A percentile compares a stretch with the other conserved stretches of the same genome.
These are phyloP conservation scores for Conistra vaccinii DNA, from an alignment of 2,888 invertebrate species.

Conservation along the genomic window DNA sequence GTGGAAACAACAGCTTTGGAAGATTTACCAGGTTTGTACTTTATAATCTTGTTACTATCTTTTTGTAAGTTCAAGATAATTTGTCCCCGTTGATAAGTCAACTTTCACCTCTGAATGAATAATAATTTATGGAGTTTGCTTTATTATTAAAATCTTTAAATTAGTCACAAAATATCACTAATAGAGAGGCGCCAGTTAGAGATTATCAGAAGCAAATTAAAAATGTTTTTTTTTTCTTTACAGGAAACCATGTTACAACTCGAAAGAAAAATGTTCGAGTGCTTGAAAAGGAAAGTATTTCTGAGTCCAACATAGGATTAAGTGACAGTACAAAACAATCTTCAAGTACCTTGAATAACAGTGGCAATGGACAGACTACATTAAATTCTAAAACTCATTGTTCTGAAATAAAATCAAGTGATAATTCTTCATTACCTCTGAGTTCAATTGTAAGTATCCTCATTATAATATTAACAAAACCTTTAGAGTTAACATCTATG, in stretches of 20 bases:
- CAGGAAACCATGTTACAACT: slow-evolving; percentile 73
- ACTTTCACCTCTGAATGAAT: slow-evolving; percentile 11
- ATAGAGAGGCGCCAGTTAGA: background rate
- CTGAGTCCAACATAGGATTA: slow-evolving; percentile 52
- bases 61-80: background rate
- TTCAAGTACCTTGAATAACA: slow-evolving; percentile 33
- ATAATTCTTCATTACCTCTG: slow-evolving; percentile 58
- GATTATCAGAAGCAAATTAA: background rate
- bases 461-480: slow-evolving; percentile 14
- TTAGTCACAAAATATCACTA: background rate
- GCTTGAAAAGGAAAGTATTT: slow-evolving; percentile 66
- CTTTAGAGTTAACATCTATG: background rate
- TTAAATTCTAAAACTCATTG: slow-evolving; percentile 48
- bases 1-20: slow-evolving; percentile 84
- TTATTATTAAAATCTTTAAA: background rate
- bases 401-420: slow-evolving; percentile 51
- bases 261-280: slow-evolving; percentile 71
- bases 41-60: background rate
- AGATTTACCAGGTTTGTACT: slow-evolving; percentile 84
- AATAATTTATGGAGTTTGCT: background rate
- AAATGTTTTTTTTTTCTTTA: slow-evolving; percentile 26
- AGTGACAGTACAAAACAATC: slow-evolving; percentile 45
- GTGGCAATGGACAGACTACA: slow-evolving; percentile 37
- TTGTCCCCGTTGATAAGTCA: slow-evolving; percentile 5
- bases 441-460: slow-evolving; percentile 68